phyloP scores from a whole-genome alignment of 2,888 invertebrate species.

The Drosophila tanythrix region DNA sequence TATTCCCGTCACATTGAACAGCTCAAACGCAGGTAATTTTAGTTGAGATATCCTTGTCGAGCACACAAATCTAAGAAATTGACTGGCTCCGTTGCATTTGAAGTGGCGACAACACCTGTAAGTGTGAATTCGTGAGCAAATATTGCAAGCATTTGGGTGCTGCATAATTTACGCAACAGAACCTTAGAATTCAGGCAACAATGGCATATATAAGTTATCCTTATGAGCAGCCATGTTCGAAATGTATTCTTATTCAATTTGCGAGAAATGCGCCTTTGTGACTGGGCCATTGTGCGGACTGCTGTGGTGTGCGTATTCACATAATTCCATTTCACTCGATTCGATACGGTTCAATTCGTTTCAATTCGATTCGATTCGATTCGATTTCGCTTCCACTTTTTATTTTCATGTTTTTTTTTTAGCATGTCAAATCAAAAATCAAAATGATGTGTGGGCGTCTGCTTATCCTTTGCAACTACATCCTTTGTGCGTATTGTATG shows the following conservation, averaged over 20 bases:
- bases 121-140: slow-evolving; percentile 43
- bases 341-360: slow-evolving; percentile 22
- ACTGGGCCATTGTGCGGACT: slow-evolving; percentile 17
- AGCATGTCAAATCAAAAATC: slow-evolving; percentile 58
- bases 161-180: slow-evolving; percentile 67
- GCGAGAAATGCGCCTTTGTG: slow-evolving; percentile 18
- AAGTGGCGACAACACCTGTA: slow-evolving; percentile 2
- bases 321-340: slow-evolving; percentile 37
- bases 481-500: slow-evolving; percentile 45
- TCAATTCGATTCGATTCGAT: slow-evolving; percentile 34
- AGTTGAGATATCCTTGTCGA: not conserved
- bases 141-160: slow-evolving; percentile 34
- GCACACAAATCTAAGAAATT: not conserved
- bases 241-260: slow-evolving; percentile 25
- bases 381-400: slow-evolving; percentile 51
- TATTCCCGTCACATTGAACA: not conserved
- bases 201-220: slow-evolving; percentile 29
- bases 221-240: slow-evolving; percentile 2
- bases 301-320: slow-evolving; percentile 35
- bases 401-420: slow-evolving; percentile 3
- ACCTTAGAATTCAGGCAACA: slow-evolving; percentile 40
- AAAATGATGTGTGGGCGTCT: slow-evolving; percentile 33
- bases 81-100: slow-evolving; percentile 8
- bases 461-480: slow-evolving; percentile 39
- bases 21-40: not conserved